Evolutionary conservation across 2,888 invertebrate species (phyloP).

Genomic region (Acleris holmiana): DNA sequence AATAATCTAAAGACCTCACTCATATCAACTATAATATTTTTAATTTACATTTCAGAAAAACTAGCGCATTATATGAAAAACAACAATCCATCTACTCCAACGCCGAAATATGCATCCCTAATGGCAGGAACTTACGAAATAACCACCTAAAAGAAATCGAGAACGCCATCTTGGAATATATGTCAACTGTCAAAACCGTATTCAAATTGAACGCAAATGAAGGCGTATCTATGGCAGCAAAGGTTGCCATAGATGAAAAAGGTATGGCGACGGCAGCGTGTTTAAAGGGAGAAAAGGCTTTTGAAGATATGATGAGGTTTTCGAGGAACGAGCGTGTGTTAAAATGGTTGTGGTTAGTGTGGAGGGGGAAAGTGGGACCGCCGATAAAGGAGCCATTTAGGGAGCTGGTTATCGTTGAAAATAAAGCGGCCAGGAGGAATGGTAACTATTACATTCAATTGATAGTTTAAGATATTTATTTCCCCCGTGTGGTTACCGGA

Average conservation of each 20-base stretch:
- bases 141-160: constrained; percentile 56
- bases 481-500: too few relatives aligned
- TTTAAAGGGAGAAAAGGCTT: constrained; percentile 85
- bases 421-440: constrained; percentile 85
- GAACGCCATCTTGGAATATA: constrained; percentile 56
- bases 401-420: constrained; percentile 83
- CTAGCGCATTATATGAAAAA: constrained; percentile 74
- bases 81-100: constrained; percentile 85
- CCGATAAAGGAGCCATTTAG: constrained; percentile 82
- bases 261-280: constrained; percentile 60
- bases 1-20: too few relatives aligned
- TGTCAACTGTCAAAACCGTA: constrained; percentile 47
- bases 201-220: constrained; percentile 41
- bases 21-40: too few relatives aligned
- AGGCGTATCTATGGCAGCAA: constrained; percentile 44
- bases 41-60: constrained; percentile 62
- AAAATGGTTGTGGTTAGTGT: constrained; percentile 86
- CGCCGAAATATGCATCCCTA: constrained; percentile 82
- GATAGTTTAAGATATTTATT: too few relatives aligned
- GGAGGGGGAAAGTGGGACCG: constrained; percentile 86
- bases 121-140: constrained; percentile 41
- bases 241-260: constrained; percentile 14
- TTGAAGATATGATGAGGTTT: constrained; percentile 84
- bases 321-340: constrained; percentile 77
- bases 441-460: constrained; percentile 71